These are phyloP conservation scores for Ectobius pallidus DNA, from an alignment of 2,888 invertebrate genomes.

Conservation along the genomic window DNA sequence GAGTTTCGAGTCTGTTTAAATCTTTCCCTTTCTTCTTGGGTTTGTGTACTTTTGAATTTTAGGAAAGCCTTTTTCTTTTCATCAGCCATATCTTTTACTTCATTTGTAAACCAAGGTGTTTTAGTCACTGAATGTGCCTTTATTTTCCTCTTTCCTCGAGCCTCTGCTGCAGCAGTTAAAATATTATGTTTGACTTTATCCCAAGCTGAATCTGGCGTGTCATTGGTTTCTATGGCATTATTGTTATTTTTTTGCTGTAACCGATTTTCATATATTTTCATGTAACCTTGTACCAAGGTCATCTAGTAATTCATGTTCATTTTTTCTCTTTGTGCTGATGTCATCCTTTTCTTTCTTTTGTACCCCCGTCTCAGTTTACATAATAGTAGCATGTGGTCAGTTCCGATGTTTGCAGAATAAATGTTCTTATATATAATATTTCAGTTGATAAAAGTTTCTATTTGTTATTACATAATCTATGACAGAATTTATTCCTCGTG, in stretches of 20 bases:
- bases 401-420: too few relatives aligned
- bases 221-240: not conserved
- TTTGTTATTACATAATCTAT: conserved; percentile 6
- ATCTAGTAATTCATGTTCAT: not conserved
- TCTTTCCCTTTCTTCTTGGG: not conserved
- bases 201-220: not conserved
- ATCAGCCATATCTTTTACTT: not conserved
- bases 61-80: not conserved
- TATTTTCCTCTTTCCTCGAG: not conserved
- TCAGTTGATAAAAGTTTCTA: not conserved
- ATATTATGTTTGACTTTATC: not conserved
- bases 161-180: not conserved
- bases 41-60: not conserved
- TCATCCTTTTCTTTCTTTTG: not conserved
- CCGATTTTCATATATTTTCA: not conserved
- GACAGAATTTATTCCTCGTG: not conserved
- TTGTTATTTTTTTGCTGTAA: not conserved
- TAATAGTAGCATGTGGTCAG: too few relatives aligned
- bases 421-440: not conserved
- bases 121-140: not conserved
- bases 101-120: not conserved
- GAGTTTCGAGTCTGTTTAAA: not conserved
- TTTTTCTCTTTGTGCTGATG: not conserved
- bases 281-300: not conserved
- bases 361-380: not conserved